Base-by-base conservation (phyloP, 2,888 invertebrate species). In the Empis livida region DNA sequence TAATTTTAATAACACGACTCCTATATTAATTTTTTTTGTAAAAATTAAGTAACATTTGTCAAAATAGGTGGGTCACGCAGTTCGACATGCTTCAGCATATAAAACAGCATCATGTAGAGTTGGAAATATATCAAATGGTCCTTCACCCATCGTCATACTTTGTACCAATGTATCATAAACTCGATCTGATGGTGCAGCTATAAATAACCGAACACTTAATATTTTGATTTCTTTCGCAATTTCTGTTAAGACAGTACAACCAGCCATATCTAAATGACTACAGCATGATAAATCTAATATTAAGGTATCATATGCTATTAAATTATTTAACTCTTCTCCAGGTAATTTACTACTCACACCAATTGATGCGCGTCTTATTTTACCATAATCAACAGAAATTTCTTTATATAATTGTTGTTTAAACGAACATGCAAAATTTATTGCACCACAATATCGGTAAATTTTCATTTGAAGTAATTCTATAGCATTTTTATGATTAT, bases 401-500 rank as follows among this genome's bases (percentile, higher is more conserved):
- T 72, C 61, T 27, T 66, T 65, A 57, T 74, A 73, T 10, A 82
- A 59, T 42, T 73, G 71, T 2, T 69, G 64, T 52, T 73, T 77
- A 56, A 80, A 79, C 52, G 73, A 72, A 10, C 79, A 80, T 2
- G 80, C 79, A 62, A 82, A 83, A 62, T 82, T 82, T 9, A 83
- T 65, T 9, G 77, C 77, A 2, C 83, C 83, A 45, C 73, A 71
- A 54, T 82, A 82, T 54, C 79, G 80, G 60, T 81, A 76, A 47
- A 85, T 81, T 61, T 80, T 80, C 2, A 81, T 71, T 37, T 78
- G 76, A 1, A 74, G 72, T 45, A 82, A 64, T 62, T 81, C 79
- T 47, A 71, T 66, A 3, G 78, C 78, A 76, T 74, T 72, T 59
- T 74, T 75, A 59, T 81, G 83, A 62, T 77, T 73, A 48, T 71